phyloP scores from a whole-genome alignment of 2,113 vertebrate genomes.

The Parus major region DNA sequence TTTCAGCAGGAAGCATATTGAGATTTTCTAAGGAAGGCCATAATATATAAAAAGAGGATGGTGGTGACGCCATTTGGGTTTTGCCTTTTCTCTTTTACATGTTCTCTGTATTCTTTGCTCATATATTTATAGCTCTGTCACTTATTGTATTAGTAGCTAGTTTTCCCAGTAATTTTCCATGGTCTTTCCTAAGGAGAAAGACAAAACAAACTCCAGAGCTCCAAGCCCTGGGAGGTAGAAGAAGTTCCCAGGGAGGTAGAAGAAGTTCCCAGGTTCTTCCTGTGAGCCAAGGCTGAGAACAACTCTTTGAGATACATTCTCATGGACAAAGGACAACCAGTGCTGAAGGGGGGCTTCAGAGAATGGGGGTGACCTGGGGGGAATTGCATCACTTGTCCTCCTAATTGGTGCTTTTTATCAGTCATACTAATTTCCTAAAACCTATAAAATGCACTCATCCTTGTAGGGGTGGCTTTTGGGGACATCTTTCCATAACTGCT shows the following conservation, averaged over 20 bases:
- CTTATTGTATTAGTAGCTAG: background rate
- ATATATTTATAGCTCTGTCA: background rate
- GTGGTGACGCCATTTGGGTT: accelerated
- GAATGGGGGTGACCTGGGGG: background rate
- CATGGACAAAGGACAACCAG: background rate
- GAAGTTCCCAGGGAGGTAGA: background rate
- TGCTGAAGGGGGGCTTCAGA: too few species aligned
- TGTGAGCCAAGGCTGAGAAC: background rate
- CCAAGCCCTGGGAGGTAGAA: too few species aligned
- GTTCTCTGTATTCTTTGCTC: too few species aligned
- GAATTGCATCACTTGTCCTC: background rate
- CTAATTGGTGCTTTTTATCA: background rate
- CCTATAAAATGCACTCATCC: background rate
- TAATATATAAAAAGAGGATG: background rate
- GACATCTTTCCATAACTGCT: background rate
- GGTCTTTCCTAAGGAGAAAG: background rate
- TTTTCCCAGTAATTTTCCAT: background rate
- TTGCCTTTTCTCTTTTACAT: background rate
- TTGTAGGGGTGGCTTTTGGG: background rate
- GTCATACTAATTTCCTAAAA: background rate
- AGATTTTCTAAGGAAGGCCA: background rate
- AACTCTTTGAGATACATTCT: background rate
- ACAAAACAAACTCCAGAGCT: background rate
- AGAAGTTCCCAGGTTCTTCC: background rate
- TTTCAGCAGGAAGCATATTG: background rate